Evolutionary conservation across 1,140 invertebrate species (phyloP).

Genomic region (Subanguina moxae): DNA sequence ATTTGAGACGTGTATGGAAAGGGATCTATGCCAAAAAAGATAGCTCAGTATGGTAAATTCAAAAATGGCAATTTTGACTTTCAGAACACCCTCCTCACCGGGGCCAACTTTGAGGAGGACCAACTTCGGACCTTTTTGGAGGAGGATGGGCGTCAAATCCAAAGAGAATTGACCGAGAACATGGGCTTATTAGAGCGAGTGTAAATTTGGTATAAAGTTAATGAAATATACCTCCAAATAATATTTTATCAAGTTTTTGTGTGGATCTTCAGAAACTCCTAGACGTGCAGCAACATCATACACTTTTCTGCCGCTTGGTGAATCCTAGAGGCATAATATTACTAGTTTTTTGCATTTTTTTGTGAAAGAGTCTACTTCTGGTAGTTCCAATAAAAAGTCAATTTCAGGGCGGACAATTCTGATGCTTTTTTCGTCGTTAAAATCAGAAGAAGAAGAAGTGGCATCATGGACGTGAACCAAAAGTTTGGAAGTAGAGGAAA

Average conservation of each 20-base stretch:
- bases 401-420: conserved; percentile 16
- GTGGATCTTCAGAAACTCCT: background rate
- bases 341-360: background rate
- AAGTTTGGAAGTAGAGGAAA: conserved; percentile 15
- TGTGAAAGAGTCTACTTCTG: conserved; percentile 13
- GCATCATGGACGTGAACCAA: conserved; percentile 22
- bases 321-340: conserved; percentile 12
- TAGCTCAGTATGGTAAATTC: too few species aligned
- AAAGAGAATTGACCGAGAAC: too few species aligned
- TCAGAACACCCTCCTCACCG: too few species aligned
- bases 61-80: too few species aligned
- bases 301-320: conserved; percentile 19
- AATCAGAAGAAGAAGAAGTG: background rate
- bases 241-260: background rate
- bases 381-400: conserved; percentile 16
- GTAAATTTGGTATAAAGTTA: too few species aligned
- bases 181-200: too few species aligned
- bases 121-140: too few species aligned
- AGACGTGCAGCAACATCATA: background rate
- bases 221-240: background rate
- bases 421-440: conserved; percentile 1
- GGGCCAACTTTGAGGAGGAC: too few species aligned
- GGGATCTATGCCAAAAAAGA: too few species aligned
- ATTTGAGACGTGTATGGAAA: too few species aligned
- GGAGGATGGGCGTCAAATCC: too few species aligned